phyloP scores from a whole-genome alignment of 1,140 invertebrate species.

The Heliothis subflexa region DNA sequence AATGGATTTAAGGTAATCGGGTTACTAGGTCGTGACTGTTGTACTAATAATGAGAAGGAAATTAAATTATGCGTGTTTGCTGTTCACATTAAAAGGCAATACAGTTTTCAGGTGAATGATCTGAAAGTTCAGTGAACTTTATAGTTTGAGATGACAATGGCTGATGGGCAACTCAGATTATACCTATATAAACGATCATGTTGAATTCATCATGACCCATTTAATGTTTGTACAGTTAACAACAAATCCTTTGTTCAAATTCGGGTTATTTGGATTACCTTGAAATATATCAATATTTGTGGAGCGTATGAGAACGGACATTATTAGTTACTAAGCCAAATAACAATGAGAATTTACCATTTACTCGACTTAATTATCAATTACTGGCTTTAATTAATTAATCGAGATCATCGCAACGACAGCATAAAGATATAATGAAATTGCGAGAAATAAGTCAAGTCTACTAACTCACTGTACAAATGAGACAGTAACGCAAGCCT shows the following conservation, averaged over 20 bases:
- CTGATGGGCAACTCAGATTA: not conserved
- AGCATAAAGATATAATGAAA: too few species aligned
- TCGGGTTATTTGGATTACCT: too few species aligned
- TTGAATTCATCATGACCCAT: not conserved
- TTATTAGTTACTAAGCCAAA: not conserved
- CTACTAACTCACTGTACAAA: not conserved
- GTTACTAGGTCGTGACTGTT: not conserved
- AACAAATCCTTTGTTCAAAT: not conserved
- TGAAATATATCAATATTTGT: too few species aligned
- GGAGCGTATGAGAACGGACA: too few species aligned
- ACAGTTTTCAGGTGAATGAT: constrained; percentile 4
- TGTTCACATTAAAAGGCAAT: not conserved
- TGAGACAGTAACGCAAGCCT: not conserved
- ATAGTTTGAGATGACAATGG: not conserved
- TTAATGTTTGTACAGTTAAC: not conserved
- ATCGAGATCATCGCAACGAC: too few species aligned
- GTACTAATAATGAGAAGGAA: not conserved
- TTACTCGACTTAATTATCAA: too few species aligned
- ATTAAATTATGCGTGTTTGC: not conserved
- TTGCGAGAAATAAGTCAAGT: too few species aligned
- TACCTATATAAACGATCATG: not conserved
- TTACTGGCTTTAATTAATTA: too few species aligned
- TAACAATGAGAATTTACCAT: not conserved
- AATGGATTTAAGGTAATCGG: constrained; percentile 5
- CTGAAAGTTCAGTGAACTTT: not conserved